Evolutionary conservation across 2,797 vertebrate species (phyloP).

Genomic region (Botia almorhae): DNA sequence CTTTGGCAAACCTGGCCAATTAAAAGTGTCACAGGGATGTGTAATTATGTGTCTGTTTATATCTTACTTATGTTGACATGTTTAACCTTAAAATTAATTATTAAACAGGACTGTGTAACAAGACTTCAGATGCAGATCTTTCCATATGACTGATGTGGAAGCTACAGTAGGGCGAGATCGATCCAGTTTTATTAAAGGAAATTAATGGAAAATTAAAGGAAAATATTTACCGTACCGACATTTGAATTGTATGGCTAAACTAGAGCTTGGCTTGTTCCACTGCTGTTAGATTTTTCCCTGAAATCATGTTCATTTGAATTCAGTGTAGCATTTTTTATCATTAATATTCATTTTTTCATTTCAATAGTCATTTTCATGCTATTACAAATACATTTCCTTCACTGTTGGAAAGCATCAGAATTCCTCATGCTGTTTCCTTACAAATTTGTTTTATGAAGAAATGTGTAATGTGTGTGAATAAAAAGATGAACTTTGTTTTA

Average conservation of each 20-base stretch:
- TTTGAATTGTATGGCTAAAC: conserved; percentile 22
- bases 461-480: background rate
- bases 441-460: conserved; percentile 36
- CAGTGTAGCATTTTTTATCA: conserved; percentile 48
- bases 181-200: background rate
- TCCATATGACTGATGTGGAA: background rate
- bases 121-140: background rate
- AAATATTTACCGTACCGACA: conserved; percentile 42
- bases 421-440: conserved; percentile 27
- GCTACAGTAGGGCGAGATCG: background rate
- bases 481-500: conserved; percentile 11
- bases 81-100: conserved; percentile 8
- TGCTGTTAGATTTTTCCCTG: conserved; percentile 34
- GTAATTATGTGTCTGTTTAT: background rate
- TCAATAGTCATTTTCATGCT: too few relatives aligned
- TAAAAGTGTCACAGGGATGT: conserved; percentile 2
- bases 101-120: background rate
- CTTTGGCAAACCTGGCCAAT: conserved; percentile 1
- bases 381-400: conserved; percentile 13
- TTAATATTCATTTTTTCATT: too few relatives aligned
- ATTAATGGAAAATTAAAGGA: conserved; percentile 29
- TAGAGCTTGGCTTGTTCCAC: conserved; percentile 21
- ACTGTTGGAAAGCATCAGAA: conserved; percentile 10
- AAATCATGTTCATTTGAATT: conserved; percentile 44
- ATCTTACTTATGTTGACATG: background rate